phyloP scores from a whole-genome alignment of 2,797 vertebrate species.

The Poecilia picta region DNA sequence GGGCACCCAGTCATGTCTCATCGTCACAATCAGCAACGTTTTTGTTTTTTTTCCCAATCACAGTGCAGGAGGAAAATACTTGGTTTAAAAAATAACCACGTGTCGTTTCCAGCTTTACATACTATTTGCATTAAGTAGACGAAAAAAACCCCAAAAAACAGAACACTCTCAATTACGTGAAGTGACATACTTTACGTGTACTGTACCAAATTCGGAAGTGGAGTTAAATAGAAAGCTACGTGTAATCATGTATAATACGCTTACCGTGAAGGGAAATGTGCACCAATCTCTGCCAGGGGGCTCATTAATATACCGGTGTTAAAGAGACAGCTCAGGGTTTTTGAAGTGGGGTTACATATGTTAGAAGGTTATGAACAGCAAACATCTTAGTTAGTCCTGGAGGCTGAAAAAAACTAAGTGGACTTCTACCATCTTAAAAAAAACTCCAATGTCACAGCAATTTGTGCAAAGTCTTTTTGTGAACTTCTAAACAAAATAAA shows the following conservation, averaged over 20 bases:
- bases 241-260: slow-evolving; percentile 58
- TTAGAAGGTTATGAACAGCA: background rate
- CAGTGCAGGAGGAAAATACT: slow-evolving; percentile 64
- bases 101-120: slow-evolving; percentile 51
- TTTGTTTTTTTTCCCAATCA: slow-evolving; percentile 51
- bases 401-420: background rate
- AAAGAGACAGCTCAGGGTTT: background rate
- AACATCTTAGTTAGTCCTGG: background rate
- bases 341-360: background rate
- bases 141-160: slow-evolving; percentile 35
- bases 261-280: slow-evolving; percentile 51
- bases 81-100: slow-evolving; percentile 13
- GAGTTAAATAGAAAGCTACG: slow-evolving; percentile 52
- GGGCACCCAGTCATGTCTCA: slow-evolving; percentile 48
- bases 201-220: slow-evolving; percentile 51
- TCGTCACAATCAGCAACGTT: slow-evolving; percentile 60
- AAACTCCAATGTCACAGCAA: too few relatives aligned
- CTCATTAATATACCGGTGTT: slow-evolving; percentile 30
- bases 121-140: slow-evolving; percentile 55
- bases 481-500: background rate
- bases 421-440: background rate
- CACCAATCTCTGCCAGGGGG: slow-evolving; percentile 44
- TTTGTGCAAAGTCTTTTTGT: background rate
- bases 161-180: slow-evolving; percentile 44
- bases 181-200: slow-evolving; percentile 52